phyloP scores from a whole-genome alignment of 1,140 invertebrate species.

The Leguminivora glycinivorella region DNA sequence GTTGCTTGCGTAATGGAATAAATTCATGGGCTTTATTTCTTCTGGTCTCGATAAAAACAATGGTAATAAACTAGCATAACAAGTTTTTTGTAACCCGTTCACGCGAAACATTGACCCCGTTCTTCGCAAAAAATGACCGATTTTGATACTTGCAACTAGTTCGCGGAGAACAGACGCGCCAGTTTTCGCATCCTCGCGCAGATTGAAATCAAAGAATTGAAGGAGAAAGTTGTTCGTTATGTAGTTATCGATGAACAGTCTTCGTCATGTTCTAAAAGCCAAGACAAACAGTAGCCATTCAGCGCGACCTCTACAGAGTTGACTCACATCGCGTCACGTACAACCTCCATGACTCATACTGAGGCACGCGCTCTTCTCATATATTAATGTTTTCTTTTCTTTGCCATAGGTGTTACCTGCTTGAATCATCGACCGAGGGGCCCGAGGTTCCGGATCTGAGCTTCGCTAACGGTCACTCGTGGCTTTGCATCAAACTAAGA shows the following conservation, averaged over 20 bases:
- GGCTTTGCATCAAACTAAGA: constrained; percentile 29
- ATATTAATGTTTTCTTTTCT: constrained; percentile 50
- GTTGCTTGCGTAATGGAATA: constrained; percentile 16
- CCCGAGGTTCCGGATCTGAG: constrained; percentile 30
- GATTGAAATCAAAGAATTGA: constrained; percentile 14
- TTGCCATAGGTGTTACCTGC: constrained; percentile 59
- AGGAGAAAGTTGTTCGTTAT: constrained; percentile 13
- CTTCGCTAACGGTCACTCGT: constrained; percentile 1
- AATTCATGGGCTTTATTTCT: constrained; percentile 11
- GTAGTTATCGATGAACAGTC: constrained; percentile 10
- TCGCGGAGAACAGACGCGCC: constrained; percentile 7
- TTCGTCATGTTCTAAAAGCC: constrained; percentile 34
- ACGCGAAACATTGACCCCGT: constrained; percentile 13
- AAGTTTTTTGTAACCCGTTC: constrained; percentile 13
- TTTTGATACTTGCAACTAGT: constrained; percentile 22
- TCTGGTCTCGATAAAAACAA: neutral
- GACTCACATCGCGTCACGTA: constrained; percentile 64
- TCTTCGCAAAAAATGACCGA: constrained; percentile 19
- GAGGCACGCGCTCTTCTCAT: constrained; percentile 43
- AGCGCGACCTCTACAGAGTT: constrained; percentile 55
- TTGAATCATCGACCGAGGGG: constrained; percentile 52
- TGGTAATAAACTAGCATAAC: constrained; percentile 13
- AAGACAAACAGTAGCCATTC: constrained; percentile 37
- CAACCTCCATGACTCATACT: constrained; percentile 62
- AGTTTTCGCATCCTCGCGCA: neutral